A percentile compares a stretch with the other conserved stretches of the same genome.
Conservation (phyloP, 2,888 invertebrate genomes). For the Dryomyza anilis region DNA sequence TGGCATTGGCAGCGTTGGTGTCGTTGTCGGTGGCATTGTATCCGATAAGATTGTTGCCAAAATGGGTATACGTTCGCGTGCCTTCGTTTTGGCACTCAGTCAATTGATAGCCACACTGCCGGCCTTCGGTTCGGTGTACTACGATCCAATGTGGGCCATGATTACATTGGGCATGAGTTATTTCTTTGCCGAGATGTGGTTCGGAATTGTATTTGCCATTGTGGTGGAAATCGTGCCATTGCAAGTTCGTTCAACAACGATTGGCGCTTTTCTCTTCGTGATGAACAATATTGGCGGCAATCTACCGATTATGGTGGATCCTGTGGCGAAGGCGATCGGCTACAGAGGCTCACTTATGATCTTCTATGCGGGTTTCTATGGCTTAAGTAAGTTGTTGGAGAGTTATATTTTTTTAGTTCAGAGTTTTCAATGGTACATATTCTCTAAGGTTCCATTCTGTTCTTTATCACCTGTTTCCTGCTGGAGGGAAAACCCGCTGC, state of each 20-base stretch:
- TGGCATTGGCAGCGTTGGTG: conserved; percentile 74
- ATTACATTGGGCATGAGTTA: conserved; percentile 86
- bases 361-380: conserved; percentile 87
- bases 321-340: conserved; percentile 79
- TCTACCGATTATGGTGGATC: conserved; percentile 85
- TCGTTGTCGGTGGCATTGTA: conserved; percentile 73
- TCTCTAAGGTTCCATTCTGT: conserved; percentile 76
- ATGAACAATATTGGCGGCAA: conserved; percentile 94
- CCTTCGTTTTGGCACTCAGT: conserved; percentile 78
- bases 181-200: conserved; percentile 95
- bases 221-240: conserved; percentile 87
- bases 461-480: conserved; percentile 79
- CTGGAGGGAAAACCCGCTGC: conserved; percentile 68
- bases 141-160: conserved; percentile 84
- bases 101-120: conserved; percentile 83
- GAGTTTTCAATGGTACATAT: neutral
- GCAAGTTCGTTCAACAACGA: conserved; percentile 80
- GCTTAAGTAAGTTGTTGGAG: conserved; percentile 70
- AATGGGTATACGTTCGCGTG: conserved; percentile 83
- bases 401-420: neutral
- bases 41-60: conserved; percentile 87
- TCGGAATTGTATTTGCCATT: conserved; percentile 89
- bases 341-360: conserved; percentile 85
- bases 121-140: conserved; percentile 84
- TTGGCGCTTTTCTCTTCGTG: conserved; percentile 86